Evolutionary conservation across 2,797 vertebrate genomes (phyloP).

Genomic region (Tiaroga cobitis): DNA sequence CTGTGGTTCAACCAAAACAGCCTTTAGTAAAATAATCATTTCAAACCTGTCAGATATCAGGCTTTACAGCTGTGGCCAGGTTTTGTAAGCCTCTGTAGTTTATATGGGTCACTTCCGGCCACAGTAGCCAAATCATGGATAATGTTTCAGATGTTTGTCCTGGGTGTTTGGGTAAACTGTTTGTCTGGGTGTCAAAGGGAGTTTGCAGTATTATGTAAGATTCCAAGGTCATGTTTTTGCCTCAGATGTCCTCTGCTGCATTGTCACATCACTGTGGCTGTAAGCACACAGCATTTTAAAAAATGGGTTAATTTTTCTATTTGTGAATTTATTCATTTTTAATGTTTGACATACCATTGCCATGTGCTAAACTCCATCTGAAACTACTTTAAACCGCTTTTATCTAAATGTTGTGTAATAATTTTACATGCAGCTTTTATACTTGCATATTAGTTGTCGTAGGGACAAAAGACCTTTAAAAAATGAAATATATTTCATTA

Average conservation of each 20-base stretch:
- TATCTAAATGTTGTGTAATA: neutral
- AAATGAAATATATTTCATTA: neutral
- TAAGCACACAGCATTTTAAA: neutral
- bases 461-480: neutral
- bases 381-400: neutral
- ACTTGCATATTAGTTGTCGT: neutral
- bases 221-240: conserved; percentile 26
- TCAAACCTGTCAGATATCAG: conserved; percentile 10
- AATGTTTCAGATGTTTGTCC: neutral
- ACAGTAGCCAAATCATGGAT: neutral
- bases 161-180: neutral
- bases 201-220: conserved; percentile 18
- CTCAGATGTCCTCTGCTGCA: conserved; percentile 21
- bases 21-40: neutral
- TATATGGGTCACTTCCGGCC: neutral
- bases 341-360: neutral
- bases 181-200: neutral
- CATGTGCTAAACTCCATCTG: neutral
- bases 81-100: conserved; percentile 5
- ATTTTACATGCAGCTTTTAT: neutral
- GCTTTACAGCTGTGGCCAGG: conserved; percentile 12
- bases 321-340: neutral
- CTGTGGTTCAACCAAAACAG: conserved; percentile 2
- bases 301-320: neutral
- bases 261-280: neutral